These are phyloP conservation scores for Astreopora myriophthalma DNA, from an alignment of 64 coral and sea anemone species.

Conservation along the genomic window DNA sequence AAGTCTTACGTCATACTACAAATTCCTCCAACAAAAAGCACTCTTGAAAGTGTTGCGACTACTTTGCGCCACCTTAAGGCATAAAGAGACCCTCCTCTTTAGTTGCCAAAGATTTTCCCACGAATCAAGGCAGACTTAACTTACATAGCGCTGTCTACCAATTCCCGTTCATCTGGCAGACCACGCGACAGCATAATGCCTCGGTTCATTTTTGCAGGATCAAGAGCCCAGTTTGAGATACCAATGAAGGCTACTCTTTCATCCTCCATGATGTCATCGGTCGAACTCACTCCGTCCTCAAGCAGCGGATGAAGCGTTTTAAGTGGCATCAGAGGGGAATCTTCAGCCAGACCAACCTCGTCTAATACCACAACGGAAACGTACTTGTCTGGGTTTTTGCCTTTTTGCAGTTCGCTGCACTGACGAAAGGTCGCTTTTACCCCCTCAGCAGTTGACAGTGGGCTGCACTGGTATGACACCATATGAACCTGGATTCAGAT, in stretches of 20 bases:
- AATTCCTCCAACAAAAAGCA: no score
- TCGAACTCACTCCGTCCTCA: slow-evolving; percentile 66
- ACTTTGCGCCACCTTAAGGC: no score
- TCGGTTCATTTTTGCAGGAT: slow-evolving; percentile 97
- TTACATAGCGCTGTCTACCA: slow-evolving; percentile 75
- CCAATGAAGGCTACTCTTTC: slow-evolving; percentile 87
- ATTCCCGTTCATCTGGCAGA: slow-evolving; percentile 49
- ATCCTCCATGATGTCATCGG: slow-evolving; percentile 72
- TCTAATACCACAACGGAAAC: slow-evolving; percentile 66
- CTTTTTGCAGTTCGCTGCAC: slow-evolving; percentile 76
- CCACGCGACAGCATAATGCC: slow-evolving; percentile 85
- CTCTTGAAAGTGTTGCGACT: no score
- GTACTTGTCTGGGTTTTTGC: slow-evolving; percentile 42
- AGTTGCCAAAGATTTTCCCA: no score
- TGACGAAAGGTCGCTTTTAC: slow-evolving; percentile 86
- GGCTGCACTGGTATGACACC: slow-evolving; percentile 92
- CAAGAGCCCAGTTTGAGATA: slow-evolving; percentile 88
- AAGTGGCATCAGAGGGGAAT: slow-evolving; percentile 88
- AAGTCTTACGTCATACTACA: no score
- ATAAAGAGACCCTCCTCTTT: not conserved
- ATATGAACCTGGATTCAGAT: slow-evolving; percentile 70
- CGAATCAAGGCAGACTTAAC: not conserved
- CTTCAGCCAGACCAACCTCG: slow-evolving; percentile 81
- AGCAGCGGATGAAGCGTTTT: slow-evolving; percentile 86
- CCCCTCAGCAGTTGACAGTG: slow-evolving; percentile 88